Base-by-base conservation (phyloP, 2,113 vertebrate genomes). In the Rhinoderma darwinii region DNA sequence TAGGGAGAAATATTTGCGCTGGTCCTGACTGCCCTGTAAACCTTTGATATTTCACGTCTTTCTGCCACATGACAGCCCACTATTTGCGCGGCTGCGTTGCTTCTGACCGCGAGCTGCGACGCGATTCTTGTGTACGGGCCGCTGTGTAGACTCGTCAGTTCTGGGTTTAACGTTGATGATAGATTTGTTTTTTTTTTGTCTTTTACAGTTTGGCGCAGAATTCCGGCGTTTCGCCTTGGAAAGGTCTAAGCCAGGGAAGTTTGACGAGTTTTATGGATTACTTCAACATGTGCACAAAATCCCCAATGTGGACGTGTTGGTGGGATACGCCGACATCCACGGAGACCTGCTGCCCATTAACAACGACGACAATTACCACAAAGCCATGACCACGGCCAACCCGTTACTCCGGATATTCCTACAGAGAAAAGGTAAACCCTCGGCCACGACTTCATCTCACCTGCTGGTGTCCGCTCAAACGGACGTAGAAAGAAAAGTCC, bases 261-360 rank as follows among this genome's bases (percentile, higher is more conserved):
- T 99, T 72, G 97, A 99, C 86, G 98, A 99, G 91, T 99, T 99
- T 91, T 99, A 99, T 43, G 97, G 97, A 75, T 94, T 99, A 30
- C 82, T 99, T 83, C 98, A 99, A 85, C 97, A 99, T 0, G 97
- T 99, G 25, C 98, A 99, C 89, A 97, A 97, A 89, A 99, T 99
- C 78, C 98, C 98, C 59, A 99, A 98, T 0, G 95, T 97, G 11
- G 98, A 99, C 14, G 91, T 99, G 74, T 89, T 99, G 77, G 97
- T 99, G 90, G 98, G 97, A 17, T 99, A 99, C 30, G 96, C 97
- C 0, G 98, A 99, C 61, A 88, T 99, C 89, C 97, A 99, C 0
- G 98, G 98, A 1, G 98, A 99, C 92, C 93, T 99, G 56, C 92
- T 99, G 84, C 98, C 98, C 27, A 99, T 99, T 91, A 99, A 99